A percentile compares a stretch with the other conserved stretches of the same genome.
These are phyloP conservation scores for Pristionchus exspectatus DNA, from an alignment of 2,888 invertebrate genomes.

Conservation along the genomic window DNA sequence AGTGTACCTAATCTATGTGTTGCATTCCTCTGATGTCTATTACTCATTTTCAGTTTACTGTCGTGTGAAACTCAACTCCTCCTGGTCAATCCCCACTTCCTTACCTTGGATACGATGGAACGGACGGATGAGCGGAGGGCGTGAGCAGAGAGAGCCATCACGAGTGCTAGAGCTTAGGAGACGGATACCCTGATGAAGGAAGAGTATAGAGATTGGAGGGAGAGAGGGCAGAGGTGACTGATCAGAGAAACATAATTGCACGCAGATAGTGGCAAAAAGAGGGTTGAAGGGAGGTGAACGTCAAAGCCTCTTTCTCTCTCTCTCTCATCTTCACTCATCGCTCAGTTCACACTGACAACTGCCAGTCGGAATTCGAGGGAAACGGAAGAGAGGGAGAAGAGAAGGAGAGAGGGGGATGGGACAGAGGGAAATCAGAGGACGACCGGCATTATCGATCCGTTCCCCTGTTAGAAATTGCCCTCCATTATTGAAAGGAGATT, in stretches of 20 bases:
- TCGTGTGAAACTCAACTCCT: not conserved
- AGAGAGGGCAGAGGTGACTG: not conserved
- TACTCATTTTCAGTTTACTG: not conserved
- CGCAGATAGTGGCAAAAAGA: slow-evolving; percentile 15
- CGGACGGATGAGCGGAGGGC: slow-evolving; percentile 63
- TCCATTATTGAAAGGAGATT: slow-evolving; percentile 28
- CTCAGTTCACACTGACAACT: slow-evolving; percentile 50
- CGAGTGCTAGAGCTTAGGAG: slow-evolving; percentile 39
- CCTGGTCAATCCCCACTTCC: not conserved
- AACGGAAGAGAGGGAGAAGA: slow-evolving; percentile 29
- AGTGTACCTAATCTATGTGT: not conserved
- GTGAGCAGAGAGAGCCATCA: slow-evolving; percentile 68
- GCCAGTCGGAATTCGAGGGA: slow-evolving; percentile 20
- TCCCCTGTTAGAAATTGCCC: not conserved
- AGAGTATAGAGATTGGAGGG: slow-evolving; percentile 4
- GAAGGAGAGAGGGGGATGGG: not conserved
- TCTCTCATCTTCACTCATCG: slow-evolving; percentile 35
- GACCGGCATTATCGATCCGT: slow-evolving; percentile 30
- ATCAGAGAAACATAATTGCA: not conserved
- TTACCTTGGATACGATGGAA: slow-evolving; percentile 67
- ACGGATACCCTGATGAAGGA: not conserved
- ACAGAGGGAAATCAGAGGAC: not conserved
- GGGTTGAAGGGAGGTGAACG: slow-evolving; percentile 30
- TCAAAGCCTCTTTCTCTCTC: slow-evolving; percentile 14
- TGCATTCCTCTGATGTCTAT: not conserved